A percentile compares a stretch with the other conserved stretches of the same genome.
Evolutionary conservation across 2,113 vertebrate species (phyloP).

Genomic region (Lycocorax pyrrhopterus): DNA sequence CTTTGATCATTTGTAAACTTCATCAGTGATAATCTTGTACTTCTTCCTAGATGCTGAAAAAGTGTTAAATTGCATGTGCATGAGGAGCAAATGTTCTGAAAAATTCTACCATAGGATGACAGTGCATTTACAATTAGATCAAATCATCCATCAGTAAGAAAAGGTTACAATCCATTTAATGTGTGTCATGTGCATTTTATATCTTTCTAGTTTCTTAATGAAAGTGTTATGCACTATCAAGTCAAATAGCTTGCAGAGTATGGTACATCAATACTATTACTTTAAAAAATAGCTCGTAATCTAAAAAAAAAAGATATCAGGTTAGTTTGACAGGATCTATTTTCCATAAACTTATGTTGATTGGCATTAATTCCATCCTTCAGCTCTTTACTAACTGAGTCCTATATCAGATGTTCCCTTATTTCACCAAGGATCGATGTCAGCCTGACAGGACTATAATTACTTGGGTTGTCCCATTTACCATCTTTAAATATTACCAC

Average conservation of each 20-base stretch:
- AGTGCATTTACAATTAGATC: background rate
- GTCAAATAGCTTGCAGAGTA: background rate
- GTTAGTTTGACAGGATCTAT: conserved; percentile 56
- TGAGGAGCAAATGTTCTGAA: background rate
- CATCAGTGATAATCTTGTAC: background rate
- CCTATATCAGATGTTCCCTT: conserved; percentile 28
- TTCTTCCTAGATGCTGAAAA: background rate
- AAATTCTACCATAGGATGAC: background rate
- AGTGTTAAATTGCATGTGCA: background rate
- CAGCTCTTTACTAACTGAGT: conserved; percentile 19
- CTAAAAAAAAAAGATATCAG: background rate
- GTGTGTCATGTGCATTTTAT: background rate
- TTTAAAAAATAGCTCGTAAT: conserved; percentile 20
- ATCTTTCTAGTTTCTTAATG: conserved; percentile 2
- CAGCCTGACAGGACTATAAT: conserved; percentile 49
- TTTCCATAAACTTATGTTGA: conserved; percentile 55
- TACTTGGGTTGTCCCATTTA: conserved; percentile 42
- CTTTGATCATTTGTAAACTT: background rate
- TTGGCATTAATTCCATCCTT: conserved; percentile 60
- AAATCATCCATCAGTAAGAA: background rate
- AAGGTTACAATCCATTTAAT: conserved; percentile 2
- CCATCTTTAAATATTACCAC: conserved; percentile 54
- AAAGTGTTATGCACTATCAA: background rate
- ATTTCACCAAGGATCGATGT: conserved; percentile 40
- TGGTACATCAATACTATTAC: background rate